Conservation (phyloP, 2,888 invertebrate species). For the Rotaria socialis region DNA sequence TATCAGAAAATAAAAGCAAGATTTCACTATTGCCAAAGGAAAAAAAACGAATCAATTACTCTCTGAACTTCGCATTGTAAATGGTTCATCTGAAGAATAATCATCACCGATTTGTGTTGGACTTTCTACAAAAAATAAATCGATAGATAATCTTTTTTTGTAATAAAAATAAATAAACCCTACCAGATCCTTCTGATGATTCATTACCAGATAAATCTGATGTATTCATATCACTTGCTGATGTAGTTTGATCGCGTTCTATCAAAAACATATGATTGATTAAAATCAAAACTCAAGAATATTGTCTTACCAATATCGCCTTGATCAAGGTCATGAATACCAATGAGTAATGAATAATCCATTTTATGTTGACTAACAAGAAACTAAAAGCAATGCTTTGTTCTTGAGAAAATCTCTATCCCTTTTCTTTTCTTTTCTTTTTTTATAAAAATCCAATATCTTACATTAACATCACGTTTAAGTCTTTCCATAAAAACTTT, state of each 20-base stretch:
- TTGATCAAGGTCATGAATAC: constrained; percentile 73
- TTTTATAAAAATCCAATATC: background rate
- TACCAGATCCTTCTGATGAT: constrained; percentile 13
- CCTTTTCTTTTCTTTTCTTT: background rate
- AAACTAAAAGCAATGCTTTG: constrained; percentile 18
- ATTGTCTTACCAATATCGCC: background rate
- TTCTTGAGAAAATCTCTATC: no score
- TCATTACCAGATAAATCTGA: constrained; percentile 17
- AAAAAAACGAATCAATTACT: background rate
- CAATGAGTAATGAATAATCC: constrained; percentile 77
- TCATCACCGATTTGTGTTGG: constrained; percentile 3
- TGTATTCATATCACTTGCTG: background rate
- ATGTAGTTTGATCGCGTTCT: background rate
- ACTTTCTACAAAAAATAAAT: background rate
- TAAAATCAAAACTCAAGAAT: background rate
- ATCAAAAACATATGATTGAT: background rate
- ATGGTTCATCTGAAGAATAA: background rate
- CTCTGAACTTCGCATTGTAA: constrained; percentile 2
- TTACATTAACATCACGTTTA: constrained; percentile 83
- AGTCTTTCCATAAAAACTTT: constrained; percentile 83
- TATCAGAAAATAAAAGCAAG: background rate
- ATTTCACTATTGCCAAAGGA: background rate
- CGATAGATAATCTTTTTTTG: background rate
- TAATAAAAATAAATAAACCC: background rate
- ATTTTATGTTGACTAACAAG: constrained; percentile 56